Base-by-base conservation (phyloP, 2,113 vertebrate species). In the Rhinolophus ferrumequinum region DNA sequence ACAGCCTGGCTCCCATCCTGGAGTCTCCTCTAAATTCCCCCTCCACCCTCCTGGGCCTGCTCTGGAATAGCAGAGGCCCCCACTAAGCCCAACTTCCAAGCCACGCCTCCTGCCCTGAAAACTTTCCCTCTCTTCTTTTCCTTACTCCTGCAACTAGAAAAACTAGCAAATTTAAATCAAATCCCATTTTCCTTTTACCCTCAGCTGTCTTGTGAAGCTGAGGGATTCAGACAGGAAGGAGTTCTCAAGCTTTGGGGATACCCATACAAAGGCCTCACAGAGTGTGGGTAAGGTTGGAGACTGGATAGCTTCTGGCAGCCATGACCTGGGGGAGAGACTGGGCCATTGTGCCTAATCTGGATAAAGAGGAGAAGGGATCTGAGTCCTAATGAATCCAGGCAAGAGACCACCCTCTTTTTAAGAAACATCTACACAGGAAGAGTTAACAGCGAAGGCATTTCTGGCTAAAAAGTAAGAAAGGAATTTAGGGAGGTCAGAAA, bases 121-220 rank as follows among this genome's bases (percentile, higher is more conserved):
- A 82, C 72, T 95, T 69, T 79, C 44, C 12, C 12, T 83, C 6
- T 21, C 15, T 90, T 44, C 30, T 33, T 77, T 69, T 92, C 14
- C n/a, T 73, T 82, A 72, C 12, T 84, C 58, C 18, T 88, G 7
- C 72, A 85, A 77, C 84, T 69, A 89, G 38, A 86, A 52, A 94
- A 90, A 69, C 21, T 60, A 81, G 24, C 24, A 81, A 62, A 75
- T 93, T 86, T 85, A 91, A 24, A 87, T 5, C 52, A 96, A 91
- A 79, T n/a, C 44, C 3, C 22, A 54, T 70, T 90, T 38, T 92
- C 60, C 13, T 52, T 97, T 94, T n/a, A 62, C 50, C 75, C 38
- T 50, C 76, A 94, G 56, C 70, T 81, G n/a, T 64, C 79, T 54
- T 72, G 22, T 33, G 54, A 35, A 94, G 41, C 28, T 67, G 54